Evolutionary conservation across 2,797 vertebrate genomes (phyloP), one percentile per base, ranked within the genome.

Genomic region (Aphelocoma californica): DNA sequence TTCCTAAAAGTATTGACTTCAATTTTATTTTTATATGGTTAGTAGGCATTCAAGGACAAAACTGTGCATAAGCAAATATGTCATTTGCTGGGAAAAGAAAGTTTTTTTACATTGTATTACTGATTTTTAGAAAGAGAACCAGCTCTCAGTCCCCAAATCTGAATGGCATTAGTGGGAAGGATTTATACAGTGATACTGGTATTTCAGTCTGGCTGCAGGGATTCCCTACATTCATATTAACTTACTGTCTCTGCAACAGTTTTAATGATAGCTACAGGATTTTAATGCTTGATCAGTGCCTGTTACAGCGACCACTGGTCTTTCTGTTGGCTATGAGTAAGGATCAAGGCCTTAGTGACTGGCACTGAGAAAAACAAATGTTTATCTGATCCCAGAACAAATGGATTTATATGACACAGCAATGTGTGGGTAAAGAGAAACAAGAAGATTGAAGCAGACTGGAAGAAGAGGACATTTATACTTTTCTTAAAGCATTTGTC

Each of bases 401-500:
- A 88, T 86, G 60, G 77, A 88, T 95, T 92, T 93, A 44, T 93
- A 45, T 79, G 83, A 91, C 70, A 88, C 21, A 57, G 53, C 53
- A 38, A 18, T 58, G 58, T 72, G 64, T 64, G 57, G 32, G 23
- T 79, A 66, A 88, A 64, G 69, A 89, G 26, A 70, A 90, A 54
- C 23, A 50, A 66, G 69, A 86, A 85, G 83, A 92, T 84, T 80
- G 74, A 93, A 88, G 64, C 53, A 47, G 77, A 64, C 78, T 91
- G 80, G 56, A 51, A 82, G 84, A 93, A 82, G 64, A 84, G 53
- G 53, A 74, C 62, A 84, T 92, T 95, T 94, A 80, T 77, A 90
- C 56, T 88, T 94, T 92, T 67, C 77, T 81, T 81, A 73, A 85
- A 95, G 64, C 82, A 86, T 90, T 94, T 95, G 86, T 94, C 94